Evolutionary conservation across 2,888 invertebrate genomes (phyloP).

Genomic region (Campoplex capitator): DNA sequence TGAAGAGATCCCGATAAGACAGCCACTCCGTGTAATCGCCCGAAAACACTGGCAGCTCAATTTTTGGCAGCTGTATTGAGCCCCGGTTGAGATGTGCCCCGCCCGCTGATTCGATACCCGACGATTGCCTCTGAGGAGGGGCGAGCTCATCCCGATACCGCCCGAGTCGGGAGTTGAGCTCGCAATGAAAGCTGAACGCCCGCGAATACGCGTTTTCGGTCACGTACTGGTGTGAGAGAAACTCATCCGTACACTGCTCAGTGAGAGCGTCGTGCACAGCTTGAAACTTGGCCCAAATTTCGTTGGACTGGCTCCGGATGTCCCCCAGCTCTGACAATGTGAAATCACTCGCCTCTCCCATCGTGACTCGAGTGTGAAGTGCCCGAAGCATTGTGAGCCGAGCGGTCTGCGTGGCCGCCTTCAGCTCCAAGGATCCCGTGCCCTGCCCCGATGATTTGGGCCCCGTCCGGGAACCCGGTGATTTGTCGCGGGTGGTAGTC

Average conservation of each 20-base stretch:
- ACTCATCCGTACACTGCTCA: not conserved
- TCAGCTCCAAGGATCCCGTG: too few species aligned
- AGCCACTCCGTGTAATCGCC: not conserved
- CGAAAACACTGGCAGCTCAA: conserved; percentile 1
- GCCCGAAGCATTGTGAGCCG: too few species aligned
- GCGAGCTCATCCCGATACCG: not conserved
- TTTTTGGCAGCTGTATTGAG: conserved; percentile 10
- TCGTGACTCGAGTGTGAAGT: too few species aligned
- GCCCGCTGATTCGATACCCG: not conserved
- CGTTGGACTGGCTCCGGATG: not conserved
- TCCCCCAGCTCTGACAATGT: not conserved
- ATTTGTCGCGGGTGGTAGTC: too few species aligned
- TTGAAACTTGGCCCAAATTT: not conserved
- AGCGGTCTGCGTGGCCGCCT: too few species aligned
- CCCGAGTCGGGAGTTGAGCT: not conserved
- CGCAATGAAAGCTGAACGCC: not conserved
- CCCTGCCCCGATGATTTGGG: too few species aligned
- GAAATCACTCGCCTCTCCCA: too few species aligned
- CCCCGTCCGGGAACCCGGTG: too few species aligned
- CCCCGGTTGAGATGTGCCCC: not conserved
- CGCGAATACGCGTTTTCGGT: not conserved
- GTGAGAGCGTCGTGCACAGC: not conserved
- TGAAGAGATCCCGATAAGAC: conserved; percentile 11
- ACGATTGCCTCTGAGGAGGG: not conserved
- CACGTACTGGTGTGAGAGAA: not conserved